These are phyloP conservation scores for Sibirionetta formosa DNA, from an alignment of 2,797 vertebrate species.

Conservation along the genomic window DNA sequence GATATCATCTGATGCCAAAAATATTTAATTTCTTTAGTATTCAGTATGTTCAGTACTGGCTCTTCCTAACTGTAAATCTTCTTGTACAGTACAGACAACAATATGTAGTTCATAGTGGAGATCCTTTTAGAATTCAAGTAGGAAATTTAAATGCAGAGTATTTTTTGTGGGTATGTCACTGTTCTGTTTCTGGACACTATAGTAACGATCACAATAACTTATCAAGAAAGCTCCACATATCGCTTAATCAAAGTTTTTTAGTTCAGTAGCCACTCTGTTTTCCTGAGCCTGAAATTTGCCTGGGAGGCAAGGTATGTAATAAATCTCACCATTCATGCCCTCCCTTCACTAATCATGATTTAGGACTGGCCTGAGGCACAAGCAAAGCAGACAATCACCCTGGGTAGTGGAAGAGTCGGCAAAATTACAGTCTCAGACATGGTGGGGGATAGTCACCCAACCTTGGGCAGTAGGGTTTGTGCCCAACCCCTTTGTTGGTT, in stretches of 20 bases:
- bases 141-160: not conserved
- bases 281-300: not conserved
- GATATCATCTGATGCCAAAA: not conserved
- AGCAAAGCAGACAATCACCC: not conserved
- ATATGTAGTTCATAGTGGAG: fast-evolving
- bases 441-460: fast-evolving
- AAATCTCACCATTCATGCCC: not conserved
- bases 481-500: not conserved
- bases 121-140: not conserved
- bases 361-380: not conserved
- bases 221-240: not conserved
- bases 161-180: not conserved
- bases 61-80: not conserved
- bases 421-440: not conserved
- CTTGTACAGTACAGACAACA: not conserved
- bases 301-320: not conserved
- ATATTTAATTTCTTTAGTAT: not conserved
- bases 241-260: not conserved
- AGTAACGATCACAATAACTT: not conserved
- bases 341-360: not conserved
- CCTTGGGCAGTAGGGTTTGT: fast-evolving
- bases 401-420: not conserved
- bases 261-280: not conserved
- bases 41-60: not conserved
- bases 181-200: not conserved